A percentile compares a stretch with the other conserved stretches of the same genome.
phyloP scores from a whole-genome alignment of 2,113 vertebrate species.

The Setophaga coronata region DNA sequence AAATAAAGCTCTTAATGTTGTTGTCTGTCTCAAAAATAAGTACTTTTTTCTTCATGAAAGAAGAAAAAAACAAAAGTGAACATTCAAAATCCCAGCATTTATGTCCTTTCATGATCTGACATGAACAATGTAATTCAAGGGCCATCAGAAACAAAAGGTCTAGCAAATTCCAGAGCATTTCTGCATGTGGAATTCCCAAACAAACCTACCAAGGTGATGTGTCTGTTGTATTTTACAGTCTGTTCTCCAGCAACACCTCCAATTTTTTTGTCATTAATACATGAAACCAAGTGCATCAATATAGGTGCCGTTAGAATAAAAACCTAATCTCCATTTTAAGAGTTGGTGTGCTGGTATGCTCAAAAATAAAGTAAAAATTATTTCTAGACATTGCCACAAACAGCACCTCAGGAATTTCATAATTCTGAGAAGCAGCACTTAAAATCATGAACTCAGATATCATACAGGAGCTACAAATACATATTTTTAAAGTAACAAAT shows the following conservation, averaged over 20 bases:
- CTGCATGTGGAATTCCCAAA: neutral
- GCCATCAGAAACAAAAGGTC: neutral
- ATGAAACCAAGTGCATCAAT: neutral
- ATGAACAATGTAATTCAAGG: neutral
- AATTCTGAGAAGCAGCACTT: neutral
- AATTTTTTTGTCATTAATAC: neutral
- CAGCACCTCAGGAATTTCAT: neutral
- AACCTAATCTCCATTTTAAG: neutral
- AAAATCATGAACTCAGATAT: neutral
- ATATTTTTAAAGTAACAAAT: neutral
- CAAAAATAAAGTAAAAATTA: neutral
- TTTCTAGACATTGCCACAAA: neutral
- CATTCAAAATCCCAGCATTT: neutral
- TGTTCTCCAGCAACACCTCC: neutral
- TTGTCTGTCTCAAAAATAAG: neutral
- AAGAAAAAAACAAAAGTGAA: neutral
- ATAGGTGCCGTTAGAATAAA: neutral
- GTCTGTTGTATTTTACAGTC: neutral
- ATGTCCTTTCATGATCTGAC: neutral
- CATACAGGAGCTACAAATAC: neutral
- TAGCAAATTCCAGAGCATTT: neutral
- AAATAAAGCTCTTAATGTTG: neutral
- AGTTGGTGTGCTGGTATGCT: neutral
- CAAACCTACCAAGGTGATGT: neutral
- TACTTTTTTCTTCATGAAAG: slow-evolving; percentile 2